Percentiles rank a stretch among this genome's conserved stretches.
Evolutionary conservation across 2,797 vertebrate species (phyloP).

Genomic region (Coluber constrictor): DNA sequence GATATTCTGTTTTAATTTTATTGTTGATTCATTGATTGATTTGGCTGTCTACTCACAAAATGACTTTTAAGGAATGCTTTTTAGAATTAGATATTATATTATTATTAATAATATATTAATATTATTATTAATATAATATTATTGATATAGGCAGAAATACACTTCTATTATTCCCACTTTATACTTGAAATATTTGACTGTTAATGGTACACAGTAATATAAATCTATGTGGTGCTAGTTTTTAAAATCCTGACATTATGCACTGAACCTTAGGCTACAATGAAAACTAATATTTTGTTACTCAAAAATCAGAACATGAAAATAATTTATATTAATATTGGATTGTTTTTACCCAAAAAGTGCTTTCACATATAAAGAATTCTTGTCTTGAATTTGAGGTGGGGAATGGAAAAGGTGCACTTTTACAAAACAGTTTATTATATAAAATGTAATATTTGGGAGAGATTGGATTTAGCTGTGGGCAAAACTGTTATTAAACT

Average conservation of each 20-base stretch:
- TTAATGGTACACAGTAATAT: not conserved
- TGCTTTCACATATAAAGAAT: not conserved
- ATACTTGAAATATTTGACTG: not conserved
- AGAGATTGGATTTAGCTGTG: slow-evolving; percentile 60
- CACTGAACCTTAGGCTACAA: not conserved
- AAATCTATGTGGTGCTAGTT: not conserved
- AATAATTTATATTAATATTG: not conserved
- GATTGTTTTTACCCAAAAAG: not conserved
- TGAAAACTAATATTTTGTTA: not conserved
- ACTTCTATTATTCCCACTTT: not conserved
- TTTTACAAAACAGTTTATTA: slow-evolving; percentile 6
- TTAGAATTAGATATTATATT: not conserved
- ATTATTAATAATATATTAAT: no score
- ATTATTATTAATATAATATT: no score
- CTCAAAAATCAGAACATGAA: not conserved
- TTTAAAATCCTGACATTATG: not conserved
- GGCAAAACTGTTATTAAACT: slow-evolving; percentile 60
- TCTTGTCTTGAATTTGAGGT: not conserved
- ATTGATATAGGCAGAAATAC: not conserved
- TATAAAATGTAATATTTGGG: slow-evolving; percentile 50
- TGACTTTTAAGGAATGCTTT: not conserved
- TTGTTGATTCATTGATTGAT: not conserved
- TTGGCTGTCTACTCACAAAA: not conserved
- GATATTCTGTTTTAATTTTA: not conserved
- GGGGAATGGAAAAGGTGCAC: not conserved